Percentiles rank a stretch among this genome's conserved stretches.
Conservation (phyloP, 2,113 vertebrate species). For the Platysternon megacephalum region DNA sequence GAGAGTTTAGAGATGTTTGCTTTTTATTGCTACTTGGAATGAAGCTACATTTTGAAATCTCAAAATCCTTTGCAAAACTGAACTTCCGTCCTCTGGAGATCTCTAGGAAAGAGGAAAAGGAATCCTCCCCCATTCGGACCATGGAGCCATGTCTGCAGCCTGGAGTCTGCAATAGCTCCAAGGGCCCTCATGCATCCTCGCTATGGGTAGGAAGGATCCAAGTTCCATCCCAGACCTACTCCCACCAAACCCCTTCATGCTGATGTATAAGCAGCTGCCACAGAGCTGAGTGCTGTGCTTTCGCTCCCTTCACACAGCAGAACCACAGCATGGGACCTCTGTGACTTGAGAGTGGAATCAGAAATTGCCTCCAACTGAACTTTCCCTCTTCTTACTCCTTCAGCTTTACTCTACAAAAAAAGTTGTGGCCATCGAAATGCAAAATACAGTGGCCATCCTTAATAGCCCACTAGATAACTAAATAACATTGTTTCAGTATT, state of each 20-base stretch:
- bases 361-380: not conserved
- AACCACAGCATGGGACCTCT: not conserved
- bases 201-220: not conserved
- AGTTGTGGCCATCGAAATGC: not conserved
- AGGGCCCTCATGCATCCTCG: not conserved
- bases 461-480: not conserved
- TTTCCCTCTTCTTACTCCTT: not conserved
- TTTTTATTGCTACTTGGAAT: too few species aligned
- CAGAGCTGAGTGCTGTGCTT: not conserved
- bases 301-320: not conserved
- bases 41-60: not conserved
- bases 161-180: not conserved
- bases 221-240: not conserved
- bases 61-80: not conserved
- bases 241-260: not conserved
- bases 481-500: not conserved
- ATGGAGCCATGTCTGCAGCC: not conserved
- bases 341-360: not conserved
- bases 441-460: not conserved
- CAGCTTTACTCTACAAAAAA: not conserved
- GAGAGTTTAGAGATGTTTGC: too few species aligned
- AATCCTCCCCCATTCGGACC: not conserved
- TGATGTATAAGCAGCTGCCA: not conserved
- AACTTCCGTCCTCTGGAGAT: not conserved
- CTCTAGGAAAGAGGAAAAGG: not conserved